Percentiles rank a stretch among this genome's conserved stretches.
phyloP scores from a whole-genome alignment of 2,113 vertebrate genomes.

The Trematocara variabile region DNA sequence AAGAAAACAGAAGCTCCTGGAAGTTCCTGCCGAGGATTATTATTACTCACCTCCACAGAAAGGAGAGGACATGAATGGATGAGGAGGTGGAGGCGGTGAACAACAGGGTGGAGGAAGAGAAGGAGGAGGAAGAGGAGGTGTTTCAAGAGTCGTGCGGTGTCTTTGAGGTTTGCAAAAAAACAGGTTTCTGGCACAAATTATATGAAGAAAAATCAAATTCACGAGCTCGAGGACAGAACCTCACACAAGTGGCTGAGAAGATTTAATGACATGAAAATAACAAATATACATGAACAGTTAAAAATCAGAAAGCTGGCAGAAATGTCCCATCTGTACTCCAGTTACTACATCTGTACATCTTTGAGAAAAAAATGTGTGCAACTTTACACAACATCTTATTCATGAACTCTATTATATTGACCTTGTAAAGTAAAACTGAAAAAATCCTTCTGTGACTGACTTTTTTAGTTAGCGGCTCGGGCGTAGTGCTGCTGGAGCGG shows the following conservation, averaged over 20 bases:
- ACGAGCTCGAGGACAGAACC: neutral
- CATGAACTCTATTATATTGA: no score
- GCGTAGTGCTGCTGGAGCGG: neutral
- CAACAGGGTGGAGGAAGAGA: neutral
- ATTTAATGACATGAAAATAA: neutral
- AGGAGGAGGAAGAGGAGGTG: neutral
- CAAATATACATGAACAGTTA: neutral
- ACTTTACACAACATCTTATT: neutral
- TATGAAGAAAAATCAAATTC: neutral
- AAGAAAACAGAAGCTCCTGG: neutral
- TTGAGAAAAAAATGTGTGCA: neutral
- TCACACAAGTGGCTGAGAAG: neutral
- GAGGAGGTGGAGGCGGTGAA: neutral
- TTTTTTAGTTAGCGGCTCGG: neutral
- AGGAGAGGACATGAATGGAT: neutral
- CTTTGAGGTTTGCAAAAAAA: neutral
- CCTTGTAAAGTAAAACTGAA: neutral
- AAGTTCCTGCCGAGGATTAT: neutral
- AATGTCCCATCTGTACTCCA: neutral
- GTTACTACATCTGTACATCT: neutral
- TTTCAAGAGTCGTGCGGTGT: neutral
- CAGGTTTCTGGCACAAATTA: neutral
- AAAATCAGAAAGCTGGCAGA: neutral
- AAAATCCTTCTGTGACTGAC: neutral
- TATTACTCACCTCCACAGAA: neutral